Conservation (phyloP, 2,113 vertebrate species). For the rat (Rattus norvegicus) region DNA sequence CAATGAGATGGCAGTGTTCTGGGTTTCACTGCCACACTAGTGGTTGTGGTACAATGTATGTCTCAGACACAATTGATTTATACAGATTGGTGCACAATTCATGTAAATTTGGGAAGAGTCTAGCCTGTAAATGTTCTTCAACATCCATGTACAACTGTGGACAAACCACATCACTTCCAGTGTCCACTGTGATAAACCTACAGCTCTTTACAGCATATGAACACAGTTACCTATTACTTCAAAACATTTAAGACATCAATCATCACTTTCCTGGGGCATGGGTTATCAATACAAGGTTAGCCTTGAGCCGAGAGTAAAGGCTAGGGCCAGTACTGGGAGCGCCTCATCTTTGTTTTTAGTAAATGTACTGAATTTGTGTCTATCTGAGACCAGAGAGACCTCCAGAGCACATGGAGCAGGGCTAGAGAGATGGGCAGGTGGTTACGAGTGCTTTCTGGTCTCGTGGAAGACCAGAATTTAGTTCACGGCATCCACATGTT, state of each 20-base stretch:
- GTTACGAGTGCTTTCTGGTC: neutral
- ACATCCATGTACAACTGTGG: neutral
- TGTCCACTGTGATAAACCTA: neutral
- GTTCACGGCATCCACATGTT: neutral
- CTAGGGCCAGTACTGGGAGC: neutral
- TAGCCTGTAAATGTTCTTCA: neutral
- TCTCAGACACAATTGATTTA: neutral
- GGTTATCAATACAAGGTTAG: neutral
- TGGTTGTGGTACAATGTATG: neutral
- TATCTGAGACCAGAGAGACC: neutral
- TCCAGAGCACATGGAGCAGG: neutral
- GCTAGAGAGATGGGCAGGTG: neutral
- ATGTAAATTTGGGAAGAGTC: neutral
- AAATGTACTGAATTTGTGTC: neutral
- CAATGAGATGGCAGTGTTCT: neutral
- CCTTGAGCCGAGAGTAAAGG: neutral
- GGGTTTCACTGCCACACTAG: neutral
- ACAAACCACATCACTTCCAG: neutral
- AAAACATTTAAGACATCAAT: neutral
- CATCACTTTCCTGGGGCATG: neutral
- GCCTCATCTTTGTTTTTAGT: neutral
- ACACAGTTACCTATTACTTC: neutral
- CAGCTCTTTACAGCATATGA: neutral
- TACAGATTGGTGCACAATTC: neutral
- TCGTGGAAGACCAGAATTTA: neutral